Base-by-base conservation (phyloP, 2,113 vertebrate genomes). In the Phalacrocorax pelagicus region DNA sequence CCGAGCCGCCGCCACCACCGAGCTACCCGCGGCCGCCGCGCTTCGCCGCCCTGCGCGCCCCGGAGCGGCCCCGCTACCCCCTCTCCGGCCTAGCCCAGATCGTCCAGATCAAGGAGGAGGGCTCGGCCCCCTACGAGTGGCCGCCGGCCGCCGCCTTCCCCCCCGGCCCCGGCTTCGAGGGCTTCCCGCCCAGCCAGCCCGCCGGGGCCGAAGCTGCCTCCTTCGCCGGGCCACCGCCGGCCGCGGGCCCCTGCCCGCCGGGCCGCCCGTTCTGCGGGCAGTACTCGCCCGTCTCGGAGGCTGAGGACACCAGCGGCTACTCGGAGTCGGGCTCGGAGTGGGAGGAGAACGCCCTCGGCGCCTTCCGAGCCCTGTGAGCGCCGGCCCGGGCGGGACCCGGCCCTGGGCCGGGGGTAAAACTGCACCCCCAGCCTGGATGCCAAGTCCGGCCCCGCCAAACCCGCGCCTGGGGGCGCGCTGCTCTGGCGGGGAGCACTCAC, bases 291-390 rank as follows among this genome's bases (percentile, higher is more conserved):
- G 93, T 98, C 42, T 97, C 97, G 11, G 94, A 96, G 59, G 90
- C 90, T 22, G 96, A 97, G 11, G 98, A 99, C 74, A 90, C 95
- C 21, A 97, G 98, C 49, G 88, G 91, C 40, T 97, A 98, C 79
- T 98, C 98, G 0, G 98, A 98, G 95, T 98, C 98, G 0, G 98
- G 99, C 86, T 98, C 98, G 0, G 98, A 98, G 30, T 99, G 99
- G 99, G 99, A 99, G 51, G 98, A 96, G 10, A 98, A 98, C 47
- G 97, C 98, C 55, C 97, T 99, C 58, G 98, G 97, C 32, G 97
- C 97, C 42, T 97, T 98, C 77, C 94, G 96, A 26, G 75, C 91
- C 52, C 95, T 97, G 17, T 97, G 92, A 97, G 49, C 20, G 18
- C 55, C 21, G 49, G 30, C 16, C 14, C 38, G 32, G 42, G 62